Evolutionary conservation across 2,888 invertebrate genomes (phyloP), one percentile per base, ranked within the genome.

Genomic region (Rhingia rostrata): DNA sequence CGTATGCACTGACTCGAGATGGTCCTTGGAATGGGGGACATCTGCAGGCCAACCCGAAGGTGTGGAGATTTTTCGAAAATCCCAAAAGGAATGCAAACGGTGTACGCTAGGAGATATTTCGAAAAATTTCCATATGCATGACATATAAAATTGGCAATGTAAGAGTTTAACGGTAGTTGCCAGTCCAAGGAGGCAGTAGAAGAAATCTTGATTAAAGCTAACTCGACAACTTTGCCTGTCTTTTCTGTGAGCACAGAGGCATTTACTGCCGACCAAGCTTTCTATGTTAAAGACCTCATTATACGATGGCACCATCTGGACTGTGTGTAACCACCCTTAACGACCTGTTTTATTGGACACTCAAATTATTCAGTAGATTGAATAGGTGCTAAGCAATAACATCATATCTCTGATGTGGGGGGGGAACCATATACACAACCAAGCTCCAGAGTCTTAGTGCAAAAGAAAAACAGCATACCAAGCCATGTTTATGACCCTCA

Each of bases 321-420:
- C 56, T 4, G 32, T 22, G 6, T 45, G 10, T 32, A 60, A 49
- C 78, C 78, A 14, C 51, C 61, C 61, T 22, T 43, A 83, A 83
- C 56, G 78, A 78, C 53, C 72, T 58, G 61, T 69, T 79, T 79
- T 83, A 79, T 79, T 63, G 79, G 73, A 63, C 73, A 74, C 47
- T 69, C 63, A 73, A 79, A 73, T 74, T 63, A 79, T 74, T 83
- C 83, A 79, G 69, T 53, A 63, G 79, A 79, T 83, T 83, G 79
- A 83, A 79, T 73, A 83, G 79, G 83, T 83, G 83, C 73, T 73
- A 83, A 69, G 73, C 79, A 60, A 78, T 82, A 82, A 72, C 54
- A 61, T 51, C 78, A 41, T 47, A 77, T 67, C 67, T 12, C 47
- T 9, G 7, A 47, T 47, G 4, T 4, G 22, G 7, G 47, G 7